phyloP scores from a whole-genome alignment of 2,888 invertebrate genomes.

The Zygothrica quintamaculata region DNA sequence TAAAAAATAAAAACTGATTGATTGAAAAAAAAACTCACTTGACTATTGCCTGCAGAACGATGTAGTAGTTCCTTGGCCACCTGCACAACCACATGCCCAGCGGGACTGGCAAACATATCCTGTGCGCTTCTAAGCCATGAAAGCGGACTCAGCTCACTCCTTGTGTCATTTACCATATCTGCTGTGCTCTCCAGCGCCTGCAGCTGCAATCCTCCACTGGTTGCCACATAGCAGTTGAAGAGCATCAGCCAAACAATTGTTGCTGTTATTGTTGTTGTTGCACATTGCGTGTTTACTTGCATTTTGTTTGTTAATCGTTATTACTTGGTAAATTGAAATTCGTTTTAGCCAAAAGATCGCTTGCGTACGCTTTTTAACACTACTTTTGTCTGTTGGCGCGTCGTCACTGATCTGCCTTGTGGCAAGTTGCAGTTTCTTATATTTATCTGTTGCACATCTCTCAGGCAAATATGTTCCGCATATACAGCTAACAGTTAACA shows the following conservation, averaged over 20 bases:
- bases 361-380: slow-evolving; percentile 44
- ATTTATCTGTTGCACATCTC: slow-evolving; percentile 69
- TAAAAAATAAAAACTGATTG: no score
- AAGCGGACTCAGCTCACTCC: slow-evolving; percentile 45
- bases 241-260: slow-evolving; percentile 10
- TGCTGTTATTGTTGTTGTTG: slow-evolving; percentile 1
- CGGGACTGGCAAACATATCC: slow-evolving; percentile 81
- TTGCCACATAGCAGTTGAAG: slow-evolving; percentile 27
- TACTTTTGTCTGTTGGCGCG: slow-evolving; percentile 37
- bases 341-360: no score
- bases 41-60: slow-evolving; percentile 89
- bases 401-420: slow-evolving; percentile 65
- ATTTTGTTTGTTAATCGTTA: no score
- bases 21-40: slow-evolving; percentile 85
- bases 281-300: slow-evolving; percentile 11
- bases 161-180: slow-evolving; percentile 33
- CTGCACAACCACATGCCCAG: slow-evolving; percentile 84
- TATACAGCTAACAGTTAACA: slow-evolving; percentile 47
- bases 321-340: no score
- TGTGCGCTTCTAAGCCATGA: slow-evolving; percentile 82
- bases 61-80: slow-evolving; percentile 88
- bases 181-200: slow-evolving; percentile 22
- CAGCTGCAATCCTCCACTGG: slow-evolving; percentile 43
- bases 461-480: slow-evolving; percentile 55
- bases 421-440: slow-evolving; percentile 43